These are phyloP conservation scores for Chymomyza fuscimana DNA, from an alignment of 2,888 invertebrate species.

Conservation along the genomic window DNA sequence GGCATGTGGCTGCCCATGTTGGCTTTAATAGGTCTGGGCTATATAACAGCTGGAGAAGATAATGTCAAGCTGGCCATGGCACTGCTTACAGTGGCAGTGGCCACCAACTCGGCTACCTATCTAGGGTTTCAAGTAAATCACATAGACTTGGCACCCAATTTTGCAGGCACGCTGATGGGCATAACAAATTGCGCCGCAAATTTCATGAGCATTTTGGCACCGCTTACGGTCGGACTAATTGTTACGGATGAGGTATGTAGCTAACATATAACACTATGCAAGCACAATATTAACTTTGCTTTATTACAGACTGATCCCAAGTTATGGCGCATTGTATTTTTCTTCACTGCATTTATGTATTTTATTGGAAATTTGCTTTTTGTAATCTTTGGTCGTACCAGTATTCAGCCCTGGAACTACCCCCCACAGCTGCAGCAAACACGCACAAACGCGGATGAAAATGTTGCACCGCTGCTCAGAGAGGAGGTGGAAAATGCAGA, in stretches of 20 bases:
- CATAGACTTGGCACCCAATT: conserved; percentile 86
- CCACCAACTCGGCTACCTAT: conserved; percentile 83
- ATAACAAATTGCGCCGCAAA: conserved; percentile 85
- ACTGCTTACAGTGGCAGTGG: conserved; percentile 83
- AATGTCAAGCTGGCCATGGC: conserved; percentile 80
- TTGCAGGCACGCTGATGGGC: conserved; percentile 86
- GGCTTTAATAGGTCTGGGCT: conserved; percentile 82
- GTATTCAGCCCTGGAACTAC: conserved; percentile 86
- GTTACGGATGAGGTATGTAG: conserved; percentile 82
- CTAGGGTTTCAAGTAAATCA: conserved; percentile 84
- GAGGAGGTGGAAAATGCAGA: conserved; percentile 12
- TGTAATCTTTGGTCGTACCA: conserved; percentile 84
- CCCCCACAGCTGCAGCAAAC: conserved; percentile 43
- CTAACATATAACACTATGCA: not conserved
- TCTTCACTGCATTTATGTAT: conserved; percentile 86
- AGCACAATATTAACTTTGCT: not conserved
- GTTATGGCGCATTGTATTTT: conserved; percentile 89
- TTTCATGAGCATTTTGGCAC: conserved; percentile 84
- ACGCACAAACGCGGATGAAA: conserved; percentile 2
- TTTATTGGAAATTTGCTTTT: conserved; percentile 86
- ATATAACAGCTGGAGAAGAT: conserved; percentile 78
- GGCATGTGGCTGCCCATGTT: conserved; percentile 82
- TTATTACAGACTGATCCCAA: conserved; percentile 82
- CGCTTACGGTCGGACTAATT: conserved; percentile 82
- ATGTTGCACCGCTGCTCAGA: not conserved